phyloP scores from a whole-genome alignment of 2,888 invertebrate genomes.

The Apamea crenata region DNA sequence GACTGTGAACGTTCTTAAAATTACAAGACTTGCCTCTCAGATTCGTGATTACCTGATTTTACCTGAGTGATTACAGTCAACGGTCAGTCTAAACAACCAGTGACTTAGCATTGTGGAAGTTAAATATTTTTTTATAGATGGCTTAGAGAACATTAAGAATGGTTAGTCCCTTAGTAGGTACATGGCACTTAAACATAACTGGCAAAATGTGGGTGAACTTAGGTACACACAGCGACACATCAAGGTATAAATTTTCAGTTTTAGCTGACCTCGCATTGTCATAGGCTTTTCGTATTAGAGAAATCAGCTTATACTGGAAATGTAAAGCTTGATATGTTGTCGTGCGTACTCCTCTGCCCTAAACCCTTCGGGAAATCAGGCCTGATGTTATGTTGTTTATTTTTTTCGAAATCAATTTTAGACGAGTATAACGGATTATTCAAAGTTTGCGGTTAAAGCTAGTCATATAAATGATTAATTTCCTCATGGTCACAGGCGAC shows the following conservation, averaged over 20 bases:
- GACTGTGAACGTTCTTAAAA: too few relatives aligned
- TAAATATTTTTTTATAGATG: background rate
- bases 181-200: background rate
- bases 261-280: too few relatives aligned
- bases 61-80: too few relatives aligned
- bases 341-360: background rate
- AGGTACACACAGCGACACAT: too few relatives aligned
- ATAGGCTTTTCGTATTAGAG: too few relatives aligned
- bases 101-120: background rate
- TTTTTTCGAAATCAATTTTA: background rate
- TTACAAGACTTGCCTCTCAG: too few relatives aligned
- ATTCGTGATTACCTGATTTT: slow-evolving; percentile 7
- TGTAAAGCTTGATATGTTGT: too few relatives aligned
- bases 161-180: too few relatives aligned
- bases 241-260: too few relatives aligned
- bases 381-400: background rate
- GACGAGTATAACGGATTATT: background rate
- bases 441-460: background rate
- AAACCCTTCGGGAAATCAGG: background rate
- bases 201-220: background rate
- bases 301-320: too few relatives aligned
- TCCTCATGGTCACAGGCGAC: background rate
- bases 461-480: background rate
- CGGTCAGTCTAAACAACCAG: background rate
- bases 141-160: too few relatives aligned